Conservation (phyloP, 2,113 vertebrate genomes). For the Aegotheles bennettii region DNA sequence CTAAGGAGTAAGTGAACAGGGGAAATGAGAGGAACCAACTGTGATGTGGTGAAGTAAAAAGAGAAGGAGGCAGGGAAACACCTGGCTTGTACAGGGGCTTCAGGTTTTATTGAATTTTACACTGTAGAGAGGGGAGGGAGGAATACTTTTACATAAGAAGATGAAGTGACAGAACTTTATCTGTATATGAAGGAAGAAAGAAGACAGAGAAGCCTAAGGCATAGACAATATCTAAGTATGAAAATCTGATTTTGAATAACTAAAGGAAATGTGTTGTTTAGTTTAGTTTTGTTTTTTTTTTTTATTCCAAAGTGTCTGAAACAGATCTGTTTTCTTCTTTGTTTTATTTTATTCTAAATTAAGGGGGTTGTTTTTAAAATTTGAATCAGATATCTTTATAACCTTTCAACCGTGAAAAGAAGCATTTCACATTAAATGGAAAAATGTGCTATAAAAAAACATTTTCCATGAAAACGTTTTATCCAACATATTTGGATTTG, state of each 20-base stretch:
- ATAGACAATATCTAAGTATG: neutral
- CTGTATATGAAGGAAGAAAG: neutral
- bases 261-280: neutral
- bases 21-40: neutral
- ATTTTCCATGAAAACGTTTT: neutral
- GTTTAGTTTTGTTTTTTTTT: accelerated
- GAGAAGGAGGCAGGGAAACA: neutral
- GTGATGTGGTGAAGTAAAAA: neutral
- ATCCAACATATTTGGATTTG: neutral
- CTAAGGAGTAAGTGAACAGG: neutral
- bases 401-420: neutral
- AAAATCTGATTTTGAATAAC: neutral
- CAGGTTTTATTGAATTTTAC: neutral
- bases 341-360: neutral
- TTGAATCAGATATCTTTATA: neutral
- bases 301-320: neutral
- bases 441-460: neutral
- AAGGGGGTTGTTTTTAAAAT: neutral
- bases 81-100: neutral
- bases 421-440: neutral
- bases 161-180: neutral
- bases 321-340: neutral
- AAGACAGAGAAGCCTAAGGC: neutral
- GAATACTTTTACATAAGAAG: neutral
- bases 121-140: neutral